Base-by-base conservation (phyloP, 2,113 vertebrate species). In the Sorex fumeus region DNA sequence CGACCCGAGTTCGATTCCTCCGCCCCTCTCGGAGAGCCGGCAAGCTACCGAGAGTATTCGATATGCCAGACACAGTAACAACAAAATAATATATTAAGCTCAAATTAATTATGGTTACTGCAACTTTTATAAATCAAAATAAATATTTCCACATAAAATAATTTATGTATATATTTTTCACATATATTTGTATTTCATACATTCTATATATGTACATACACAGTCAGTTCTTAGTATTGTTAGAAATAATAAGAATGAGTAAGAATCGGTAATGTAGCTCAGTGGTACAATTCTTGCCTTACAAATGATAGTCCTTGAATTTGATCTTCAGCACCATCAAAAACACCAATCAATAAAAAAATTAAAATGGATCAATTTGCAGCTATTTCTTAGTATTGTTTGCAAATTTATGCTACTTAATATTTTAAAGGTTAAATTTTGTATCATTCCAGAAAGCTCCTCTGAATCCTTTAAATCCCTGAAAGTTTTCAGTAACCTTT, bases 391-490 rank as follows among this genome's bases (percentile, higher is more conserved):
- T 70, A 84, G 0, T 32, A 0, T 43, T 66, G 1, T 36, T 79
- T 92, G 15, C 11, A 90, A 88, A 94, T 47, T 78, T 50, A 40
- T 53, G 78, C 0, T 21, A 75, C 8, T 64, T 78, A 18, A 64
- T 43, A 91, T 89, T 77, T 81, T 75, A 85, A 93, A 92, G 43
- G 28, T 94, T 90, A 92, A 64, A 71, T 72, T 53, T 53, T 74
- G 27, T 57, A 79, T 91, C 11, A 21, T 81, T 84, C 19, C 12
- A n/a, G 19, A 80, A 94, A 93, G 70, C 57, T 40, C 0, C 11
- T 79, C 0, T 72, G 8, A 93, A 72, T 72, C 34, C 6, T 83
- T 93, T 80, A 94, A 91, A 72, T 83, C 5, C 25, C 13, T 86
- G n/a, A 28, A 84, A 64, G 72, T 62, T 45, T 90, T 91, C 36